Evolutionary conservation across 2,888 invertebrate genomes (phyloP).

Genomic region (Campaea margaritaria): DNA sequence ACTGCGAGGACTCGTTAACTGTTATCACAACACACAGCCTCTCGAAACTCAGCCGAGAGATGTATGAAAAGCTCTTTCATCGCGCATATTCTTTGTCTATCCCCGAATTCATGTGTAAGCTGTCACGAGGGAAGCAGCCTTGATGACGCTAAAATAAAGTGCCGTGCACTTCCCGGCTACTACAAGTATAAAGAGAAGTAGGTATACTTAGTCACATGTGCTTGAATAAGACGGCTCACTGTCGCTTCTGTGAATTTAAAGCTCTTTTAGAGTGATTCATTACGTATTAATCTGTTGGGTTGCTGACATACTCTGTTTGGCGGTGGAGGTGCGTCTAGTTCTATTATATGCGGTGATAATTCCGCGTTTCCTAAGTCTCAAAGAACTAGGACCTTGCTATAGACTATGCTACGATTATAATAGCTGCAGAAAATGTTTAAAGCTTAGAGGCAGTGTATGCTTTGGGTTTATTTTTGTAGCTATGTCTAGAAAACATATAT

Average conservation of each 20-base stretch:
- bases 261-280: slow-evolving; percentile 28
- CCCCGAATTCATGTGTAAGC: slow-evolving; percentile 72
- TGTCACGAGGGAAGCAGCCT: slow-evolving; percentile 60
- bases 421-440: too few species aligned
- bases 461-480: too few species aligned
- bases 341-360: too few species aligned
- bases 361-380: too few species aligned
- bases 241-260: slow-evolving; percentile 39
- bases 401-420: too few species aligned
- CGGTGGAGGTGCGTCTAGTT: too few species aligned
- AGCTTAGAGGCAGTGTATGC: too few species aligned
- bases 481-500: too few species aligned
- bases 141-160: slow-evolving; percentile 67
- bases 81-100: slow-evolving; percentile 69
- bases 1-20: slow-evolving; percentile 55
- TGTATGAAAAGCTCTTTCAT: slow-evolving; percentile 71
- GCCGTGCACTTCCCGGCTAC: slow-evolving; percentile 58
- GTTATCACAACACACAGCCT: slow-evolving; percentile 65
- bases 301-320: not conserved
- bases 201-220: slow-evolving; percentile 34
- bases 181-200: slow-evolving; percentile 42
- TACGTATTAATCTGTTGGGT: slow-evolving; percentile 24
- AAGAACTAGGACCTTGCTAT: too few species aligned
- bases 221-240: slow-evolving; percentile 33
- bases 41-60: slow-evolving; percentile 50